Evolutionary conservation across 1,140 invertebrate species (phyloP), one percentile per base, ranked within the genome.

Genomic region (Drosophila mauritiana): DNA sequence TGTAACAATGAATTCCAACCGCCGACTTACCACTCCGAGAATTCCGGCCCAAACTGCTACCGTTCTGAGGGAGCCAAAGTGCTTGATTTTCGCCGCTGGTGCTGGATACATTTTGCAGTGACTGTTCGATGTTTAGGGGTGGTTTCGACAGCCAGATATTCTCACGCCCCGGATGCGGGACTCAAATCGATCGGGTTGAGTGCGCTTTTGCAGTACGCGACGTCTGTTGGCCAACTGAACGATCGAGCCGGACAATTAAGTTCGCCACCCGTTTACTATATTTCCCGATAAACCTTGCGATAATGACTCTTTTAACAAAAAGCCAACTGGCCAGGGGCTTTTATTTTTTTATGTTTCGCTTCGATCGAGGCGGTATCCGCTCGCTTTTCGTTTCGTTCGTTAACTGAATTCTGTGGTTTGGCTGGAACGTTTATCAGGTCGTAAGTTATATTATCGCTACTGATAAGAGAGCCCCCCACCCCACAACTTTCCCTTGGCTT

Each of bases 331-430:
- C 39, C 59, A 10, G 20, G 45, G 39, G 49, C 67, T 76, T 59
- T 78, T 84, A 65, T 62, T 77, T 77, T 42, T 58, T 34, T 48
- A 43, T 58, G 40, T 42, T 48, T 31, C 40, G 11, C 15, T 54
- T 68, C 8, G 62, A 22, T 69, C 51, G 43, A 69, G 75, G 52
- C 62, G 64, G 63, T 73, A 73, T 88, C 79, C 72, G 84, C 79
- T 88, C 79, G 84, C 72, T 83, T 46, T 88, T 88, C 83, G 83
- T 83, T 79, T 88, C 83, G 83, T 88, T 88, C 78, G 76, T 54
- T 62, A 73, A 88, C 84, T 88, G 76, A 86, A 78, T 51, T 31
- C 15, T 39, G 15, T 42, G 31, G 52, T 68, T 73, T 73, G 81
- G 34, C 59, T 76, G 76, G 76, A 89, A 36, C 86, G 65, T 61